These are phyloP conservation scores for Piscicola geometra DNA, from an alignment of 2,888 invertebrate genomes.

Conservation along the genomic window DNA sequence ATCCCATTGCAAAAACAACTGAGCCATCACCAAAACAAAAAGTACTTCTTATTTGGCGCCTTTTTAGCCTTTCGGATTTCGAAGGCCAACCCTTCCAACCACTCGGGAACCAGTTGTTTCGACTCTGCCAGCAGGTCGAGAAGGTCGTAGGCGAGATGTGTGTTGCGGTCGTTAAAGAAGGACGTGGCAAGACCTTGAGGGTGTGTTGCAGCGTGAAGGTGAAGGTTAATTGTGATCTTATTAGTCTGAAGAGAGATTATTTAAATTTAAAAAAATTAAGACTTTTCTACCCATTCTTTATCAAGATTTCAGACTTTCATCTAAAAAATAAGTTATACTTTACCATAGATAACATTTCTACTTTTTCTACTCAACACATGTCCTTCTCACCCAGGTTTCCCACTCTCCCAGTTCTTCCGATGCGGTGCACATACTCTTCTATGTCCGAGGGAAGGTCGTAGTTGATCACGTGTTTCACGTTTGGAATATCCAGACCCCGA, in stretches of 20 bases:
- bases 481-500: slow-evolving; percentile 94
- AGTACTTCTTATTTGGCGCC: slow-evolving; percentile 18
- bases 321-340: background rate
- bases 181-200: slow-evolving; percentile 82
- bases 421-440: slow-evolving; percentile 96
- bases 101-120: slow-evolving; percentile 87
- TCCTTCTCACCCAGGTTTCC: slow-evolving; percentile 94
- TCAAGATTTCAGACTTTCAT: too few relatives aligned
- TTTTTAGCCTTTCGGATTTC: slow-evolving; percentile 44
- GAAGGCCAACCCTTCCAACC: slow-evolving; percentile 69
- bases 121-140: slow-evolving; percentile 88
- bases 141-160: slow-evolving; percentile 82
- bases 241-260: too few relatives aligned
- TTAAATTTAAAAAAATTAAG: background rate
- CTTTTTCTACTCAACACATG: too few relatives aligned
- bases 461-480: slow-evolving; percentile 98
- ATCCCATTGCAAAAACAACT: background rate
- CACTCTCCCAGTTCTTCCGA: slow-evolving; percentile 98
- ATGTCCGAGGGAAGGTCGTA: slow-evolving; percentile 98
- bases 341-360: too few relatives aligned
- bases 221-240: too few relatives aligned
- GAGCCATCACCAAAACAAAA: background rate
- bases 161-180: slow-evolving; percentile 96
- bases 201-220: too few relatives aligned
- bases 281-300: too few relatives aligned